Conservation (phyloP, 1,140 invertebrate species). For the Branchinecta lindahli region DNA sequence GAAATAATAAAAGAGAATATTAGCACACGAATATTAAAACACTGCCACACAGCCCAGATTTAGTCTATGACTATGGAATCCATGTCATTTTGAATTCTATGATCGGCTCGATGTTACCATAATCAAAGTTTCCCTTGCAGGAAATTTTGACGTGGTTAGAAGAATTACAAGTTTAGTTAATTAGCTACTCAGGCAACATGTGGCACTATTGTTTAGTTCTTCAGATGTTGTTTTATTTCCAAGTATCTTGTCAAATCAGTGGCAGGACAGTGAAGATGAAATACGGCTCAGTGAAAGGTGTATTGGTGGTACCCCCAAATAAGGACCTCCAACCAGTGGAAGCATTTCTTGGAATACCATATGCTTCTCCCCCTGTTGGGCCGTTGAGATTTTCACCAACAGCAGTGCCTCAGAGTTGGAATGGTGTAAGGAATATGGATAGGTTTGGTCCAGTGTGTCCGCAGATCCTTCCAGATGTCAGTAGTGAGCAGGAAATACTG, state of each 20-base stretch:
- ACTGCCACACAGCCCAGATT: too few species aligned
- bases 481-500: slow-evolving; percentile 28
- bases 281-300: slow-evolving; percentile 46
- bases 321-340: slow-evolving; percentile 58
- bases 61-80: too few species aligned
- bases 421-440: slow-evolving; percentile 22
- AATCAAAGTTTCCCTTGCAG: too few species aligned
- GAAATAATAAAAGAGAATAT: too few species aligned
- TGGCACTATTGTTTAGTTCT: not conserved
- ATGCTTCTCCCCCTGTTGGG: slow-evolving; percentile 40
- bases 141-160: too few species aligned
- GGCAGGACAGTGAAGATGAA: slow-evolving; percentile 18
- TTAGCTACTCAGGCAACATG: too few species aligned
- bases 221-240: not conserved
- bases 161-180: too few species aligned
- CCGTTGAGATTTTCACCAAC: slow-evolving; percentile 40
- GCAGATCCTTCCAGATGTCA: slow-evolving; percentile 26
- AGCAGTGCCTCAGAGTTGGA: slow-evolving; percentile 27
- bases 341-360: slow-evolving; percentile 41
- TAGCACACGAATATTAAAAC: too few species aligned
- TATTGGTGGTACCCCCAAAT: slow-evolving; percentile 54
- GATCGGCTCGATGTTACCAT: too few species aligned
- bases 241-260: not conserved
- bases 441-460: slow-evolving; percentile 24
- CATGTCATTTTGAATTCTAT: too few species aligned